Percentiles rank a stretch among this genome's conserved stretches.
Evolutionary conservation across 2,113 vertebrate genomes (phyloP).

Genomic region (Notarius quadriscutis): DNA sequence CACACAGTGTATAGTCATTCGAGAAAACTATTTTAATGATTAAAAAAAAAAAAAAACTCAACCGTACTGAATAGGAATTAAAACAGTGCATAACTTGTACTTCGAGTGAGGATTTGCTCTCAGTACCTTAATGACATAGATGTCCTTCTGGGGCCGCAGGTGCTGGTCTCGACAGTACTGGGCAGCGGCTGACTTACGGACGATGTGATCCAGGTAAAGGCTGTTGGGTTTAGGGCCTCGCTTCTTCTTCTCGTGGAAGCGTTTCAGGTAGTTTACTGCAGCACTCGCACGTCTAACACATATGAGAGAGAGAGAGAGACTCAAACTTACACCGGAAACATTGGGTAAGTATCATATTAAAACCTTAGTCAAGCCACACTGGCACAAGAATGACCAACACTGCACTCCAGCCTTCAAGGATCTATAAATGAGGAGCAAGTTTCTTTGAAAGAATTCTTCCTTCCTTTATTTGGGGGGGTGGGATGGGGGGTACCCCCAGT

Average conservation of each 20-base stretch:
- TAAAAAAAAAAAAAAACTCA: too few species aligned
- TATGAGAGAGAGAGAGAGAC: background rate
- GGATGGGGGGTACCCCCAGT: too few species aligned
- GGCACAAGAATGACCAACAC: too few species aligned
- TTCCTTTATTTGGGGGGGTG: too few species aligned
- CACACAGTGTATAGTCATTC: too few species aligned
- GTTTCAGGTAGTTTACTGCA: constrained; percentile 92
- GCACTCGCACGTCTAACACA: constrained; percentile 88
- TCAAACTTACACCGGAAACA: background rate
- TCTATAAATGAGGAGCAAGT: too few species aligned
- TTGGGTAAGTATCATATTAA: background rate
- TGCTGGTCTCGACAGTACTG: constrained; percentile 88
- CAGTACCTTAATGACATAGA: constrained; percentile 91
- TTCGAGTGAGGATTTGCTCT: background rate
- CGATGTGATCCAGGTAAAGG: constrained; percentile 95
- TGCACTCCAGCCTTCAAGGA: too few species aligned
- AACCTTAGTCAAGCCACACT: background rate
- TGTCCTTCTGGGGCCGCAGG: constrained; percentile 85
- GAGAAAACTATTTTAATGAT: too few species aligned
- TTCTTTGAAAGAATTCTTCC: too few species aligned
- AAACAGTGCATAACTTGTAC: background rate
- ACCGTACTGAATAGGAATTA: background rate
- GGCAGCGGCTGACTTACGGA: constrained; percentile 87
- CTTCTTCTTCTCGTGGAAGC: constrained; percentile 97
- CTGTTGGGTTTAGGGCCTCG: constrained; percentile 92